These are phyloP conservation scores for Lateolabrax maculatus DNA, from an alignment of 2,797 vertebrate genomes.

Conservation along the genomic window DNA sequence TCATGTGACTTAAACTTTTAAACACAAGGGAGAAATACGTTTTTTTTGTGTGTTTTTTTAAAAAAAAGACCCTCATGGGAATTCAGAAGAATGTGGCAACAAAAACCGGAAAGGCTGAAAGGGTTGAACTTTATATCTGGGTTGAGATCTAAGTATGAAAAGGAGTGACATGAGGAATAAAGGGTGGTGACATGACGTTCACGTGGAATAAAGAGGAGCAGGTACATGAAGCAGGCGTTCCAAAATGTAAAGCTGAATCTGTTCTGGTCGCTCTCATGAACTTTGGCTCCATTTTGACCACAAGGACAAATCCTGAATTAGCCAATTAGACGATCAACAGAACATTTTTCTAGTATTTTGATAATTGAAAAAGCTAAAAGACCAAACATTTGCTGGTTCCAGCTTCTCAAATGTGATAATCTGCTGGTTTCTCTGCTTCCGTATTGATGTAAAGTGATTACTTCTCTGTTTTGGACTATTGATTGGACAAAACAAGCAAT, in stretches of 20 bases:
- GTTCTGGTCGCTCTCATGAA: background rate
- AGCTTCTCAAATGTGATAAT: background rate
- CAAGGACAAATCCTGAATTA: background rate
- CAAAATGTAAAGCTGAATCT: conserved; percentile 1
- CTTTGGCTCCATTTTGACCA: background rate
- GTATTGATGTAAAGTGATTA: background rate
- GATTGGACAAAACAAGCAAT: background rate
- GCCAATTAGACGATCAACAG: no score
- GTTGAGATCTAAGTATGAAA: conserved; percentile 57
- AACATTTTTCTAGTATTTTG: background rate
- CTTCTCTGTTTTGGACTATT: background rate
- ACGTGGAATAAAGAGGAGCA: conserved; percentile 24
- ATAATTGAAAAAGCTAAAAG: background rate
- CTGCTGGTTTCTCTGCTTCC: background rate
- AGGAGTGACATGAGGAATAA: conserved; percentile 41
- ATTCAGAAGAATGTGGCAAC: conserved; percentile 55
- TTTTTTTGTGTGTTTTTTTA: background rate
- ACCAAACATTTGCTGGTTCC: background rate
- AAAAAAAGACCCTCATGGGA: conserved; percentile 38
- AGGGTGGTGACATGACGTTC: conserved; percentile 48
- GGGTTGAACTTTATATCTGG: conserved; percentile 32
- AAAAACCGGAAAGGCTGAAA: conserved; percentile 32
- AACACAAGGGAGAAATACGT: conserved; percentile 27
- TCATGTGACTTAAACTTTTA: conserved; percentile 65
- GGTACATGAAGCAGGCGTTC: conserved; percentile 9